phyloP scores from a whole-genome alignment of 2,888 invertebrate species.

The Athripsodes cinereus region DNA sequence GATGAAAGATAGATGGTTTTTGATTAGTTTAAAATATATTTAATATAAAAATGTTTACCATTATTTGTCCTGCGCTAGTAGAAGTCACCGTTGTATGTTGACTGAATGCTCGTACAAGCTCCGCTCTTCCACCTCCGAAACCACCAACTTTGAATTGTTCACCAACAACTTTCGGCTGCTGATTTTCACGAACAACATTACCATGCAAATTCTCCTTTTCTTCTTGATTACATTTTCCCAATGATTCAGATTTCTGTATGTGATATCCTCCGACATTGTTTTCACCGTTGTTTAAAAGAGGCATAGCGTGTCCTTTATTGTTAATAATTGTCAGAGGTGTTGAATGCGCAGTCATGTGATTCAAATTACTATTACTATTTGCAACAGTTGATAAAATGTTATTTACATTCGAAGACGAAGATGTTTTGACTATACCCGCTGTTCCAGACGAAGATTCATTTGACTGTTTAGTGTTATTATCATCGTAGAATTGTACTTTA shows the following conservation, averaged over 20 bases:
- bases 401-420: slow-evolving; percentile 24
- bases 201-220: slow-evolving; percentile 28
- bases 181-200: slow-evolving; percentile 32
- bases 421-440: slow-evolving; percentile 22
- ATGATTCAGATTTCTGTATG: slow-evolving; percentile 49
- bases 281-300: slow-evolving; percentile 47
- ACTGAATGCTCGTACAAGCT: slow-evolving; percentile 22
- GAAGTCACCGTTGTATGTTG: slow-evolving; percentile 22
- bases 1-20: no score
- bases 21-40: no score
- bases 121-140: slow-evolving; percentile 21
- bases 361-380: slow-evolving; percentile 42
- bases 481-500: slow-evolving; percentile 27
- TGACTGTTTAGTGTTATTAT: slow-evolving; percentile 17
- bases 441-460: neutral
- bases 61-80: slow-evolving; percentile 17
- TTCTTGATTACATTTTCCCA: slow-evolving; percentile 48
- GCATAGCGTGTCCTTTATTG: slow-evolving; percentile 57
- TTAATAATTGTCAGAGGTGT: slow-evolving; percentile 53
- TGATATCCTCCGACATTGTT: slow-evolving; percentile 37
- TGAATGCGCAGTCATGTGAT: slow-evolving; percentile 52
- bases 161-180: slow-evolving; percentile 30
- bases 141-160: slow-evolving; percentile 20
- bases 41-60: slow-evolving; percentile 10
- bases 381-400: slow-evolving; percentile 33